A percentile compares a stretch with the other conserved stretches of the same genome.
phyloP scores from a whole-genome alignment of 2,797 vertebrate genomes.

The Eutrigla gurnardus region DNA sequence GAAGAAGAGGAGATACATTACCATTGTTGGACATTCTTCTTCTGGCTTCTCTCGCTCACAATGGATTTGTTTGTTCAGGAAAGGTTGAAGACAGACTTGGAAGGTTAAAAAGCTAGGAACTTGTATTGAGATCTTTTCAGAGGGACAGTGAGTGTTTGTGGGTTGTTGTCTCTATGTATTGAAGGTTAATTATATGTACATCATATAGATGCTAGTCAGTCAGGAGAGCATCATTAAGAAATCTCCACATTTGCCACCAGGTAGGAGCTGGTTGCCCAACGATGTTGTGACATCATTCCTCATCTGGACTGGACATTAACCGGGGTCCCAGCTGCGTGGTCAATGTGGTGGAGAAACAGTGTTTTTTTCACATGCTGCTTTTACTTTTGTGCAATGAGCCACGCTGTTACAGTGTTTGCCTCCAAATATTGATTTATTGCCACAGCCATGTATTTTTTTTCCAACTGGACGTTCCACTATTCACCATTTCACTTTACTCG shows the following conservation, averaged over 20 bases:
- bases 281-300: slow-evolving; percentile 50
- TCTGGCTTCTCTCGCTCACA: slow-evolving; percentile 65
- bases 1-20: slow-evolving; percentile 67
- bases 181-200: no score
- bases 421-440: slow-evolving; percentile 68
- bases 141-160: background rate
- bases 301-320: slow-evolving; percentile 50
- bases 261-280: slow-evolving; percentile 46
- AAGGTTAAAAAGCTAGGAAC: slow-evolving; percentile 54
- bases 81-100: slow-evolving; percentile 51
- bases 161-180: background rate
- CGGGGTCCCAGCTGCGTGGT: slow-evolving; percentile 54
- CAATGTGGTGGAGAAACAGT: slow-evolving; percentile 53
- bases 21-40: slow-evolving; percentile 80
- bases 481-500: slow-evolving; percentile 45
- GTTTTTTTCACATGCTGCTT: slow-evolving; percentile 50
- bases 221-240: background rate
- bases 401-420: slow-evolving; percentile 31
- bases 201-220: no score
- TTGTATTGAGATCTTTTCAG: slow-evolving; percentile 36
- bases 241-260: slow-evolving; percentile 11
- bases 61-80: slow-evolving; percentile 73
- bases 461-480: slow-evolving; percentile 33
- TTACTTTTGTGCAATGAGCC: slow-evolving; percentile 67
- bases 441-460: slow-evolving; percentile 22